Evolutionary conservation across 2,113 vertebrate genomes (phyloP), one percentile per base, ranked within the genome.

Genomic region (Columba livia): DNA sequence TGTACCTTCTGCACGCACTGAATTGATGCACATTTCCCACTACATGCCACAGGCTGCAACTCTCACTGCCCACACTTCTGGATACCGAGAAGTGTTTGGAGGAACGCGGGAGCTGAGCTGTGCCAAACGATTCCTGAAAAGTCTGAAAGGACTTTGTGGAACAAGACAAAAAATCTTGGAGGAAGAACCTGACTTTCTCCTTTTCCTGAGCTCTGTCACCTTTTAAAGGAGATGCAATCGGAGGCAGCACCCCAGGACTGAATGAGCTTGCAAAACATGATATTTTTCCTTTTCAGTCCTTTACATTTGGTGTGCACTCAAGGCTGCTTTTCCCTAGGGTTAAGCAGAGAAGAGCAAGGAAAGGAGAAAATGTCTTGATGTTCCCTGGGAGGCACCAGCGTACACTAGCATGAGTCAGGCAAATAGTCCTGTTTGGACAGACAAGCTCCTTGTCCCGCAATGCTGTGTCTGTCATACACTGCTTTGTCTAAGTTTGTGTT

Each of bases 111-210:
- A 91, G 70, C 86, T 67, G 79, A 95, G 72, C 72, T 6, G 7
- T 83, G 78, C 85, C 90, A 95, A 94, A 78, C 53, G 84, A 18
- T 94, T 90, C 83, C 77, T 88, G 83, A 89, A 94, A 95, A 92
- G 79, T 95, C 83, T 94, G 75, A 96, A 83, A 74, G 82, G 82
- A 48, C 77, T 93, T 86, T 74, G 88, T 86, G 57, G 85, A 94
- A 67, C 51, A 44, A 51, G 72, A 40, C n/a, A 67, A 34, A 83
- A 36, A 75, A 67, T 73, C 79, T 71, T 42, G 28, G 85, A 56
- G 67, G 72, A 64, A 74, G 72, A 84, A 58, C 69, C 50, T 5
- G 15, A 88, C 54, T 83, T 70, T 61, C 58, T 72, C 14, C 44
- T 91, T 58, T n/a, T 48, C 53, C 56, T 71, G 40, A 70, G 47